Conservation (phyloP, 2,888 invertebrate genomes). For the Auanema freiburgensis region DNA sequence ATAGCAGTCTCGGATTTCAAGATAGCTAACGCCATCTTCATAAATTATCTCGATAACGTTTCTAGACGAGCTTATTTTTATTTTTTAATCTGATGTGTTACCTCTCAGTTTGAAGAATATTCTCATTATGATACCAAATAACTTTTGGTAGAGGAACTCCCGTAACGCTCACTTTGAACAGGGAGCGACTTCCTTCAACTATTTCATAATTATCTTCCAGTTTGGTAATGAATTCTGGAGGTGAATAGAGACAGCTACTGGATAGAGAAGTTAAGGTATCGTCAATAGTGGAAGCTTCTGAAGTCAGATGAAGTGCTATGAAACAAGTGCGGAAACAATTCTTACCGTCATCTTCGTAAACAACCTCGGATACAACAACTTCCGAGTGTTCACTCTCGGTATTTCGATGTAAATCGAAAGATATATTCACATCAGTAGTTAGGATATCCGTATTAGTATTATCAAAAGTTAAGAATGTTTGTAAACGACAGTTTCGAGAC, state of each 20-base stretch:
- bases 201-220: conserved; percentile 33
- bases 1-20: conserved; percentile 27
- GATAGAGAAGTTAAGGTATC: conserved; percentile 48
- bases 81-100: no score
- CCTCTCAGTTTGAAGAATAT: conserved; percentile 33
- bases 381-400: conserved; percentile 32
- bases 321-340: background rate
- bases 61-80: background rate
- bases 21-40: conserved; percentile 43
- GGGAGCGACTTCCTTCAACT: conserved; percentile 20
- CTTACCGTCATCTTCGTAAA: conserved; percentile 43
- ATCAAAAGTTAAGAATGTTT: conserved; percentile 20
- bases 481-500: conserved; percentile 17
- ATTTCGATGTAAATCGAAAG: conserved; percentile 26
- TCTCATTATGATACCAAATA: conserved; percentile 44
- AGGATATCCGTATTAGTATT: conserved; percentile 9
- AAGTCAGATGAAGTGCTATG: conserved; percentile 23
- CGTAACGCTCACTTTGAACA: conserved; percentile 41
- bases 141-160: conserved; percentile 53
- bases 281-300: conserved; percentile 52
- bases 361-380: conserved; percentile 37
- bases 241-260: conserved; percentile 43
- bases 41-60: conserved; percentile 33
- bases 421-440: conserved; percentile 20
- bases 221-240: conserved; percentile 40